Evolutionary conservation across 2,797 vertebrate genomes (phyloP).

Genomic region (Tragopan temminckii): DNA sequence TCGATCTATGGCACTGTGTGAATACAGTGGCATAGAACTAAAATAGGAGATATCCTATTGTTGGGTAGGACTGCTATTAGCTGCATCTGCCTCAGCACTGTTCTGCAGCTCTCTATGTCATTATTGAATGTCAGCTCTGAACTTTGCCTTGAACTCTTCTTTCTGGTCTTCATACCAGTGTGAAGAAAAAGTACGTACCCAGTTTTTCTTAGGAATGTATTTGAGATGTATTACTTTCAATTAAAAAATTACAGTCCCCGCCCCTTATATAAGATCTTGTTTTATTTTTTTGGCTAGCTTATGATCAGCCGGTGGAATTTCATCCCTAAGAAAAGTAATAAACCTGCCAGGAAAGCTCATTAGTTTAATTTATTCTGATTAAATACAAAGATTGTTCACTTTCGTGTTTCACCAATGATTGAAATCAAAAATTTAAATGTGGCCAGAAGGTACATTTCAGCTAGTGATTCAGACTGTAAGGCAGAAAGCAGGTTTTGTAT

Average conservation of each 20-base stretch:
- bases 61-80: not conserved
- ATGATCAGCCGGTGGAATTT: not conserved
- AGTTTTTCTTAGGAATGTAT: not conserved
- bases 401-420: constrained; percentile 48
- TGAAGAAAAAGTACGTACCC: not conserved
- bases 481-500: constrained; percentile 3
- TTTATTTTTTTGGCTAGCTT: not conserved
- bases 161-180: not conserved
- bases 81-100: not conserved
- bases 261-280: not conserved
- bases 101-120: not conserved
- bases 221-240: not conserved
- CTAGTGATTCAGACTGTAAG: constrained; percentile 19
- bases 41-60: not conserved
- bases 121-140: not conserved
- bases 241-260: not conserved
- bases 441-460: constrained; percentile 54
- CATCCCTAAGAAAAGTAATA: constrained; percentile 31
- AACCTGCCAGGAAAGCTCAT: constrained; percentile 45
- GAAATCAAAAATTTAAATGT: constrained; percentile 55
- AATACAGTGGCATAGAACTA: not conserved
- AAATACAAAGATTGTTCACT: constrained; percentile 45
- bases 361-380: constrained; percentile 68
- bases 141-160: not conserved
- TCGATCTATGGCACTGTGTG: not conserved